These are phyloP conservation scores for Thunnus thynnus DNA, from an alignment of 2,113 vertebrate species.

Conservation along the genomic window DNA sequence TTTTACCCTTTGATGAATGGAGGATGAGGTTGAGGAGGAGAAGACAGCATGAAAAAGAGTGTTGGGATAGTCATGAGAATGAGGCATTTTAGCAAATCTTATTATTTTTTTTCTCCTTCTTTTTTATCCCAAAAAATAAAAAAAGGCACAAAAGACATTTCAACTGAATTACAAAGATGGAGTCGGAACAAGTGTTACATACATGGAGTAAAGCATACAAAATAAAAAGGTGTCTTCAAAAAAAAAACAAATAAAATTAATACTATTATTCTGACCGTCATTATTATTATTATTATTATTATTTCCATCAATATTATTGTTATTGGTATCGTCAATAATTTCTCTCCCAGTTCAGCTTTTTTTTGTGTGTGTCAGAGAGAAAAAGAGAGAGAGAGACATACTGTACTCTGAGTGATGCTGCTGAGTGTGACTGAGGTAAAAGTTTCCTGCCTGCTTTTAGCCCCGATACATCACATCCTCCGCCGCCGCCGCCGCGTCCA, in stretches of 20 bases:
- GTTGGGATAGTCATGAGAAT: slow-evolving; percentile 55
- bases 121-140: slow-evolving; percentile 44
- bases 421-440: slow-evolving; percentile 73
- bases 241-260: slow-evolving; percentile 75
- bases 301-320: slow-evolving; percentile 69
- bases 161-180: slow-evolving; percentile 66
- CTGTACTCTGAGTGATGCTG: slow-evolving; percentile 38
- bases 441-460: slow-evolving; percentile 51
- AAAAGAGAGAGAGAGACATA: slow-evolving; percentile 32
- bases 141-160: slow-evolving; percentile 77
- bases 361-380: slow-evolving; percentile 13
- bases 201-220: slow-evolving; percentile 72
- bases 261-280: slow-evolving; percentile 77
- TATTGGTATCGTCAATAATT: slow-evolving; percentile 60
- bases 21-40: slow-evolving; percentile 59
- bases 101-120: slow-evolving; percentile 15
- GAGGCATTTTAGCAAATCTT: slow-evolving; percentile 43
- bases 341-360: slow-evolving; percentile 44
- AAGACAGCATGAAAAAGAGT: slow-evolving; percentile 51
- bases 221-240: slow-evolving; percentile 74
- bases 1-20: slow-evolving; percentile 44
- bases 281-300: slow-evolving; percentile 66
- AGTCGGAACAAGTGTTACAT: slow-evolving; percentile 60
- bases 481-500: too few relatives aligned
- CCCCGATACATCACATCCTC: neutral